Evolutionary conservation across 2,113 vertebrate species (phyloP).

Genomic region (Anoura caudifer): DNA sequence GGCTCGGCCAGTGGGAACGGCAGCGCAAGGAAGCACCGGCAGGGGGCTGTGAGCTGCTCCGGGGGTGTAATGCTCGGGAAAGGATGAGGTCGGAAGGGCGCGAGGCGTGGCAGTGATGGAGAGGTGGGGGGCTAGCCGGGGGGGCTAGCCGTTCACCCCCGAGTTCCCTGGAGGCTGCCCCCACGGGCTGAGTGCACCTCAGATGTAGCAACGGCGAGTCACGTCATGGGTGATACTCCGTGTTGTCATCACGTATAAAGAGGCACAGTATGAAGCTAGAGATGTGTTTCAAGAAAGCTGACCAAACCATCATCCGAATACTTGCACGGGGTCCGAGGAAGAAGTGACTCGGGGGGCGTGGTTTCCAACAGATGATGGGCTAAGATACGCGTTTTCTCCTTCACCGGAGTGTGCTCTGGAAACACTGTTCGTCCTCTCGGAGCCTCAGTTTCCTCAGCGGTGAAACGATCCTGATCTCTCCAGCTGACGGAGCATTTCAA

Average conservation of each 20-base stretch:
- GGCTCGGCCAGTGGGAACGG: neutral
- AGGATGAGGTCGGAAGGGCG: neutral
- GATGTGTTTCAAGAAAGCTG: neutral
- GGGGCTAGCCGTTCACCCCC: too few relatives aligned
- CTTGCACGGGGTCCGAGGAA: neutral
- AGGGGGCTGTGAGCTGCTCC: neutral
- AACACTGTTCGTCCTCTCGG: neutral
- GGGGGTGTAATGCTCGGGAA: neutral
- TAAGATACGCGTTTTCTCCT: neutral
- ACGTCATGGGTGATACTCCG: neutral
- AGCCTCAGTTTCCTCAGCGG: neutral
- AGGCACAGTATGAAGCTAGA: neutral
- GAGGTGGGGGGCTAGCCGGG: neutral
- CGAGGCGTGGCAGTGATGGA: neutral
- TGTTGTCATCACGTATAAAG: neutral
- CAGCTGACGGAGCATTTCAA: neutral
- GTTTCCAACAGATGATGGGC: neutral
- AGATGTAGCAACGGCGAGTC: neutral
- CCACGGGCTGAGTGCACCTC: neutral
- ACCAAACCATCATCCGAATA: neutral
- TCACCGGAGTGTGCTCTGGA: neutral
- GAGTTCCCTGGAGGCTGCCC: neutral
- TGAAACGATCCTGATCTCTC: neutral
- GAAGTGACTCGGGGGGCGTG: neutral
- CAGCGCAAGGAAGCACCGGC: neutral